Evolutionary conservation across 2,113 vertebrate genomes (phyloP), one percentile per base, ranked within the genome.

Genomic region (Scatophagus argus): DNA sequence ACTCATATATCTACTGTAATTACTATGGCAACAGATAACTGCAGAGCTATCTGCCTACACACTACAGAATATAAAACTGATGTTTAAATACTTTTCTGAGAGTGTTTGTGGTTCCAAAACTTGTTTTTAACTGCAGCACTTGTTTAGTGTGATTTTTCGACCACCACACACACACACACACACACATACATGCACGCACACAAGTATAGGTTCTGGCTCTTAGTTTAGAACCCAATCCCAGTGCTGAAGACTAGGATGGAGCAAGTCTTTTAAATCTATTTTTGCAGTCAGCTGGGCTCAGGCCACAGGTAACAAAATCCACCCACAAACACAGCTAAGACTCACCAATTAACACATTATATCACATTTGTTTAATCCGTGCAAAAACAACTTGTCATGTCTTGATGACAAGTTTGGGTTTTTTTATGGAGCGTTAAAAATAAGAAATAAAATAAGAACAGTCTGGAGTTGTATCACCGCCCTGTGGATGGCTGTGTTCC

Each of bases 161-260:
- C 25, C 27, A 32, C 2, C 23, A 43, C 21, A 70, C 2, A 17
- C 5, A 63, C 39, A 13, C n/a, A n/a, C n/a, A n/a, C n/a, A n/a
- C n/a, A n/a, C n/a, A n/a, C n/a, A n/a, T n/a, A n/a, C n/a, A n/a
- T n/a, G n/a, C n/a, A n/a, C n/a, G n/a, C n/a, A n/a, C n/a, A n/a
- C n/a, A n/a, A n/a, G n/a, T n/a, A n/a, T n/a, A 36, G 44, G n/a
- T 9, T 61, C n/a, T 60, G 23, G 16, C 23, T 76, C 54, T 51
- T 21, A 68, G 9, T 55, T n/a, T n/a, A n/a, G n/a, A n/a, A n/a
- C n/a, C n/a, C n/a, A n/a, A n/a, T n/a, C n/a, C n/a, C n/a, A n/a
- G 47, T 75, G 73, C n/a, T 27, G 29, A 61, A 32, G 36, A 17
- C 19, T 39, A 31, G 19, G 49, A 55, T 47, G 13, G 10, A 39